These are phyloP conservation scores for Ormia ochracea DNA, from an alignment of 2,888 invertebrate genomes.

Conservation along the genomic window DNA sequence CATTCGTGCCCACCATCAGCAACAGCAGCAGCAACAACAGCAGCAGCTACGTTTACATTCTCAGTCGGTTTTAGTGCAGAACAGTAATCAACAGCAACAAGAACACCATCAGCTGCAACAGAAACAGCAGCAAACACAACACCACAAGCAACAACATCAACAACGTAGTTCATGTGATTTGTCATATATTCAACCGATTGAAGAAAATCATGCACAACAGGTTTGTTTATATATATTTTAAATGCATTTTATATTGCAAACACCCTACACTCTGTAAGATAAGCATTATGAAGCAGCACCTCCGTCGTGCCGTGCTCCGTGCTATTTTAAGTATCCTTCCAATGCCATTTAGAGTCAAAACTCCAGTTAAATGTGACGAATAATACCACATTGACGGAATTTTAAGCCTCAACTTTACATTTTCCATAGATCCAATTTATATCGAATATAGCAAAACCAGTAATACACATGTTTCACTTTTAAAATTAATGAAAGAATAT, in stretches of 20 bases:
- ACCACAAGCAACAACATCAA: constrained; percentile 57
- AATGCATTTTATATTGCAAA: neutral
- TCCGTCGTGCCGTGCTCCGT: too few species aligned
- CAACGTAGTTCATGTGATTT: constrained; percentile 61
- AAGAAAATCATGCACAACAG: constrained; percentile 64
- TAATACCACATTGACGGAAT: too few species aligned
- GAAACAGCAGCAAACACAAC: constrained; percentile 28
- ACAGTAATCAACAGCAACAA: constrained; percentile 50
- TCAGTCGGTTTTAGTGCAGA: constrained; percentile 52
- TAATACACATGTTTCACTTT: too few species aligned
- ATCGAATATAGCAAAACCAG: too few species aligned
- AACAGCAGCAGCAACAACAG: constrained; percentile 52
- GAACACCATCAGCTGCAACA: constrained; percentile 59
- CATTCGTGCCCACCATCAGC: constrained; percentile 54
- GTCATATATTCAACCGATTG: constrained; percentile 61
- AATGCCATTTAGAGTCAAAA: too few species aligned
- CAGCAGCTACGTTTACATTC: constrained; percentile 55
- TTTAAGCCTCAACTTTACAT: too few species aligned
- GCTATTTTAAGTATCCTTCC: too few species aligned
- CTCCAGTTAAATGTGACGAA: too few species aligned
- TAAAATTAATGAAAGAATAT: too few species aligned
- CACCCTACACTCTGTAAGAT: neutral
- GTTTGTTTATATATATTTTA: constrained; percentile 51
- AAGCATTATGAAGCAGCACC: too few species aligned
- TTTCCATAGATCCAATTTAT: too few species aligned